These are phyloP conservation scores for Drosophila sturtevanti DNA, from an alignment of 1,140 invertebrate species.

Conservation along the genomic window DNA sequence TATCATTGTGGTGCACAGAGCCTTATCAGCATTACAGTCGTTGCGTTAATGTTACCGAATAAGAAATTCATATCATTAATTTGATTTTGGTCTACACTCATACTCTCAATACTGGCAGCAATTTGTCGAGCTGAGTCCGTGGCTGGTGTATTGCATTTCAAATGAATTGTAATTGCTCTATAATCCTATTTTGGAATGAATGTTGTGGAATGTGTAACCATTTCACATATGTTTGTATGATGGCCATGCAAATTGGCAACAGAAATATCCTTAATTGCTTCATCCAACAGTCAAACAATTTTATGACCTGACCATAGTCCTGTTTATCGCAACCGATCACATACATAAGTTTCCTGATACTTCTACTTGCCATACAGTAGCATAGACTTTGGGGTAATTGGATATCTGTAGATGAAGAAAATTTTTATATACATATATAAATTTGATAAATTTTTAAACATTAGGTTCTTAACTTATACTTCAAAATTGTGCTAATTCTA, in stretches of 20 bases:
- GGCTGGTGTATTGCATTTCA: conserved; percentile 41
- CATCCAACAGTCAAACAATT: not conserved
- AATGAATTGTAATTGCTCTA: conserved; percentile 64
- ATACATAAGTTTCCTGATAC: no score
- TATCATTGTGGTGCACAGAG: conserved; percentile 4
- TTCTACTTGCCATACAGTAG: no score
- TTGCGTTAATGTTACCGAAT: conserved; percentile 64
- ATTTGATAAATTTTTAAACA: no score
- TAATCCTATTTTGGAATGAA: conserved; percentile 41
- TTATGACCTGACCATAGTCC: not conserved
- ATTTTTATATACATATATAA: no score
- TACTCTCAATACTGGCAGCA: conserved; percentile 18
- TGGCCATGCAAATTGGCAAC: conserved; percentile 42
- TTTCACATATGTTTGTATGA: conserved; percentile 18
- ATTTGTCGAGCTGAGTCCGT: conserved; percentile 42
- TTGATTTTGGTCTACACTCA: conserved; percentile 47
- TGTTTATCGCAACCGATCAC: not conserved
- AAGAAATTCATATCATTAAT: conserved; percentile 77
- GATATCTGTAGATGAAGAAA: no score
- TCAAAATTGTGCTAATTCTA: no score
- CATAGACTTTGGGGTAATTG: no score
- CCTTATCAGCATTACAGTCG: conserved; percentile 20
- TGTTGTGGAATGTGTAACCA: conserved; percentile 28
- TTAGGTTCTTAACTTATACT: no score
- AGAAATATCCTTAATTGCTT: not conserved